These are phyloP conservation scores for Passer domesticus DNA, from an alignment of 2,113 vertebrate genomes.

Conservation along the genomic window DNA sequence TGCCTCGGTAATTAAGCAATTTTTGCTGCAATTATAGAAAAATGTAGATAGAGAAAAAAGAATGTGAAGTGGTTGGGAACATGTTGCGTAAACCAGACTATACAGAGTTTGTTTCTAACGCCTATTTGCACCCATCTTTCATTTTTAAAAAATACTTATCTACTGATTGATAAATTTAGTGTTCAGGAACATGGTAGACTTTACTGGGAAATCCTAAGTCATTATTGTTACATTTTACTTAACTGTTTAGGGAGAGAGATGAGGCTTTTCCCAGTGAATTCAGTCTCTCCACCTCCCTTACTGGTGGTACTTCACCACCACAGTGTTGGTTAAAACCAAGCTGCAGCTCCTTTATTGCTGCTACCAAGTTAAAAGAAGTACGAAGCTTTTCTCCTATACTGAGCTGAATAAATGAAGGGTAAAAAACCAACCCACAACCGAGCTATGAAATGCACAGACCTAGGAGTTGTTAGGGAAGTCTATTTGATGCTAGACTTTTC, in stretches of 20 bases:
- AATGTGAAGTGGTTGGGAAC: neutral
- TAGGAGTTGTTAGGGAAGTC: neutral
- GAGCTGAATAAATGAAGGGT: neutral
- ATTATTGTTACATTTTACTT: neutral
- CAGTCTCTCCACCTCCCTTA: neutral
- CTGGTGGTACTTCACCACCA: neutral
- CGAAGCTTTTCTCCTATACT: rapidly evolving
- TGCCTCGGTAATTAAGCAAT: neutral
- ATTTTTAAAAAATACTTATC: neutral
- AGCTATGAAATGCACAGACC: neutral
- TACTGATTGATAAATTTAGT: neutral
- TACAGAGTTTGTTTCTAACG: neutral
- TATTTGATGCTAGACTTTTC: neutral
- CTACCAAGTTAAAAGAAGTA: neutral
- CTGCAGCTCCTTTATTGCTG: neutral
- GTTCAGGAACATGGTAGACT: neutral
- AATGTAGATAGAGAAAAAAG: neutral
- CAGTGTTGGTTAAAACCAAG: neutral
- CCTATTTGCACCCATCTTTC: rapidly evolving
- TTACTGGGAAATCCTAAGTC: neutral
- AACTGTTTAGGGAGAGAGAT: neutral
- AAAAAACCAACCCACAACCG: neutral
- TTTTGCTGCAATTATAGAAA: neutral
- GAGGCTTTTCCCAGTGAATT: neutral
- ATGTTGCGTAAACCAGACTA: neutral